Conservation (phyloP, 1,140 invertebrate species). For the Heliconius congener region DNA sequence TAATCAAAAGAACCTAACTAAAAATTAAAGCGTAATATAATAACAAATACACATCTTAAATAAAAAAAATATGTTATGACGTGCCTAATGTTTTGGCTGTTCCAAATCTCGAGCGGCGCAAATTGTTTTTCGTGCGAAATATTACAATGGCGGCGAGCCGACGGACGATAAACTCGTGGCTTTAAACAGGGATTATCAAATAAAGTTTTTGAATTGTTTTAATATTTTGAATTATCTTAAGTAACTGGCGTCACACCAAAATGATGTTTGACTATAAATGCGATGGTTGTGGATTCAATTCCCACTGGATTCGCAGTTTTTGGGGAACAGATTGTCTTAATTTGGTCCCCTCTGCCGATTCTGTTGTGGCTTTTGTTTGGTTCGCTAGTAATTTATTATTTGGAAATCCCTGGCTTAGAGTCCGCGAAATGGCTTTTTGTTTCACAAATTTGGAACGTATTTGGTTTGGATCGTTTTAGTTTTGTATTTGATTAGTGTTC, state of each 20-base stretch:
- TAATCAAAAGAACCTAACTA: background rate
- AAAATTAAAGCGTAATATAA: background rate
- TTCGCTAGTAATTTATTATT: constrained; percentile 17
- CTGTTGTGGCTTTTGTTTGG: too few relatives aligned
- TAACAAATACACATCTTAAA: background rate
- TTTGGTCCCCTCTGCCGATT: too few relatives aligned
- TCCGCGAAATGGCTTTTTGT: constrained; percentile 43
- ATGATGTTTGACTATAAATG: too few relatives aligned
- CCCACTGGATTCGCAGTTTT: too few relatives aligned
- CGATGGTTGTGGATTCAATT: too few relatives aligned
- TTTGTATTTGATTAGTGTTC: constrained; percentile 21
- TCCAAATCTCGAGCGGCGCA: constrained; percentile 52
- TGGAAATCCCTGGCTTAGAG: background rate
- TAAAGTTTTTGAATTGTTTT: background rate
- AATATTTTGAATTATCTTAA: background rate
- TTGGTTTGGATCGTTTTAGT: constrained; percentile 22
- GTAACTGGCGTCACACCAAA: too few relatives aligned
- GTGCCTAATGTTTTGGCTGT: constrained; percentile 56
- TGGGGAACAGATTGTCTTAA: too few relatives aligned
- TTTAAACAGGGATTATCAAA: constrained; percentile 1
- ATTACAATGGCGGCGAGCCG: constrained; percentile 55
- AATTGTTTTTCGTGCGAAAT: constrained; percentile 69
- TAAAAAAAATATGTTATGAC: constrained; percentile 37
- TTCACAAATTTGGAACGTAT: constrained; percentile 33
- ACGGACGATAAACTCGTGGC: constrained; percentile 47